These are phyloP conservation scores for Gasterosteus nipponicus DNA, from an alignment of 2,113 vertebrate species.

Conservation along the genomic window DNA sequence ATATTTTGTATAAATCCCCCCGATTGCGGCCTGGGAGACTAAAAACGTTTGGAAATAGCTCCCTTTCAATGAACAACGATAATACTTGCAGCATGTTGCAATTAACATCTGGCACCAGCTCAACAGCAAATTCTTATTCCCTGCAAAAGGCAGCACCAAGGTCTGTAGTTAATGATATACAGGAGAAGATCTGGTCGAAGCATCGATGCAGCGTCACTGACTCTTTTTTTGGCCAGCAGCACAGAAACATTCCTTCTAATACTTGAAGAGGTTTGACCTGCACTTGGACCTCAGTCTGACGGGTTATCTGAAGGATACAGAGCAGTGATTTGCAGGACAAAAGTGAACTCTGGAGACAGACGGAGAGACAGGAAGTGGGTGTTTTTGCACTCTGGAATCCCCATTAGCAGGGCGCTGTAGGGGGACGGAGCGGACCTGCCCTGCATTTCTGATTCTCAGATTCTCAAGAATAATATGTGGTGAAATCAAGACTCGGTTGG, in stretches of 20 bases:
- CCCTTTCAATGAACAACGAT: background rate
- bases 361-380: constrained; percentile 61
- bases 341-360: constrained; percentile 38
- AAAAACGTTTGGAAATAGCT: constrained; percentile 19
- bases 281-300: constrained; percentile 8
- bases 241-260: constrained; percentile 2
- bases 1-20: background rate
- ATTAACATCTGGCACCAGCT: constrained; percentile 25
- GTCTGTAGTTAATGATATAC: constrained; percentile 13
- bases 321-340: constrained; percentile 56
- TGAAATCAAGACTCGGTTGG: constrained; percentile 16
- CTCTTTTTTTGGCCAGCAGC: background rate
- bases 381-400: constrained; percentile 70
- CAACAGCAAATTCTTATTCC: constrained; percentile 24
- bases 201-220: background rate
- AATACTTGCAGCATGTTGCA: constrained; percentile 42
- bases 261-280: constrained; percentile 13
- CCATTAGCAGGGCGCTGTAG: constrained; percentile 48
- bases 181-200: constrained; percentile 18
- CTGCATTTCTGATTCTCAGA: constrained; percentile 22
- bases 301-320: constrained; percentile 35
- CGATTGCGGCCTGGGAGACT: constrained; percentile 9
- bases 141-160: background rate
- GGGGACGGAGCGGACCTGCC: constrained; percentile 39
- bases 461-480: constrained; percentile 32